phyloP scores from a whole-genome alignment of 2,113 vertebrate genomes.

The Salvelinus fontinalis region DNA sequence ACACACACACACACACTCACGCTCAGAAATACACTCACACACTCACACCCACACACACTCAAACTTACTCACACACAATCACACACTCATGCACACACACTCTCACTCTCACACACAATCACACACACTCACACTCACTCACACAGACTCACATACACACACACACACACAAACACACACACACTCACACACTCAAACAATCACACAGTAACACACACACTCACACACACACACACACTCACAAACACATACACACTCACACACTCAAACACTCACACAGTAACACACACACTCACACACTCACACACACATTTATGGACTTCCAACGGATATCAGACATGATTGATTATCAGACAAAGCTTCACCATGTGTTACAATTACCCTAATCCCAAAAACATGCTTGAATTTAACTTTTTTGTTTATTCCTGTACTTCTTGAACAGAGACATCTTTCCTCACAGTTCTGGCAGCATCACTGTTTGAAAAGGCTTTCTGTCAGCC shows the following conservation, averaged over 20 bases:
- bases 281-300: too few species aligned
- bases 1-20: neutral
- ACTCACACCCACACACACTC: too few species aligned
- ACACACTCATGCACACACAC: too few species aligned
- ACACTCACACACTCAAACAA: neutral
- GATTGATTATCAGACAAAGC: slow-evolving; percentile 43
- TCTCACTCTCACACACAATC: too few species aligned
- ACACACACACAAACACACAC: neutral
- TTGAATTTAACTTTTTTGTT: slow-evolving; percentile 55
- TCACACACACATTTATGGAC: neutral
- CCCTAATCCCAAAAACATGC: slow-evolving; percentile 46
- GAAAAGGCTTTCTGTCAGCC: slow-evolving; percentile 63
- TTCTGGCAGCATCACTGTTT: slow-evolving; percentile 48
- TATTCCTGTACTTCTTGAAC: slow-evolving; percentile 57
- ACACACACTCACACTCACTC: too few species aligned
- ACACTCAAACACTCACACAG: too few species aligned
- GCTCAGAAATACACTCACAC: neutral
- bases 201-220: too few species aligned
- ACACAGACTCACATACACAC: too few species aligned
- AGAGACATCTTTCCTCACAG: slow-evolving; percentile 56
- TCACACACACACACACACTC: too few species aligned
- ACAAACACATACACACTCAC: neutral
- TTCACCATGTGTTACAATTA: slow-evolving; percentile 36
- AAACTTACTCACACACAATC: too few species aligned
- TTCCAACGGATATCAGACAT: slow-evolving; percentile 3